phyloP scores from a whole-genome alignment of 2,888 invertebrate species.

The Drosophila austrosaltans region DNA sequence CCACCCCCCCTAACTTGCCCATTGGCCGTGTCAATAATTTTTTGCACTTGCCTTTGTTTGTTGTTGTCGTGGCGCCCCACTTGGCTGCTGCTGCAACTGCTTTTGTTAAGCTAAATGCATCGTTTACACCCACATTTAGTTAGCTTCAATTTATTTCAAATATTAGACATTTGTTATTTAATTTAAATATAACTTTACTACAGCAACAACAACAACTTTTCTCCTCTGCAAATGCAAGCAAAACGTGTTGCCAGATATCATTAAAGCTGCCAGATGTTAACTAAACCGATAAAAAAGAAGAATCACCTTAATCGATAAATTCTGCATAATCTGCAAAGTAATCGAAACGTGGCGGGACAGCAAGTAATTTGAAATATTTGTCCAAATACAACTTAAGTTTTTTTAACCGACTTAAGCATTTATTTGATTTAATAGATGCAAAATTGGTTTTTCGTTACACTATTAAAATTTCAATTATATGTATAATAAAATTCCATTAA shows the following conservation, averaged over 20 bases:
- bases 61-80: slow-evolving; percentile 11
- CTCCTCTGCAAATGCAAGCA: slow-evolving; percentile 4
- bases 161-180: slow-evolving; percentile 7
- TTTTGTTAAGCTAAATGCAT: slow-evolving; percentile 20
- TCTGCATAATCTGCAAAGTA: neutral
- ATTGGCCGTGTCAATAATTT: slow-evolving; percentile 38
- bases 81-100: slow-evolving; percentile 21
- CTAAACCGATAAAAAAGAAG: neutral
- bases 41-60: slow-evolving; percentile 37
- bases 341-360: neutral
- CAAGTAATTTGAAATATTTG: neutral
- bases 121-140: slow-evolving; percentile 16
- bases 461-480: too few species aligned
- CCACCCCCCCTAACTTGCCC: neutral
- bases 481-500: too few species aligned
- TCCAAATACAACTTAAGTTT: too few species aligned
- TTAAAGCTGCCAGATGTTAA: neutral
- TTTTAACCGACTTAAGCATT: too few species aligned
- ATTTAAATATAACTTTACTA: slow-evolving; percentile 43
- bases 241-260: neutral
- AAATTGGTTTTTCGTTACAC: too few species aligned
- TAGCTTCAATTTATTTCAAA: slow-evolving; percentile 7
- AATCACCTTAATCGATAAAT: neutral
- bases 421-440: too few species aligned
- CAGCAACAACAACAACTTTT: slow-evolving; percentile 34